Base-by-base conservation (phyloP, 2,113 vertebrate genomes). In the Takifugu bimaculatus region DNA sequence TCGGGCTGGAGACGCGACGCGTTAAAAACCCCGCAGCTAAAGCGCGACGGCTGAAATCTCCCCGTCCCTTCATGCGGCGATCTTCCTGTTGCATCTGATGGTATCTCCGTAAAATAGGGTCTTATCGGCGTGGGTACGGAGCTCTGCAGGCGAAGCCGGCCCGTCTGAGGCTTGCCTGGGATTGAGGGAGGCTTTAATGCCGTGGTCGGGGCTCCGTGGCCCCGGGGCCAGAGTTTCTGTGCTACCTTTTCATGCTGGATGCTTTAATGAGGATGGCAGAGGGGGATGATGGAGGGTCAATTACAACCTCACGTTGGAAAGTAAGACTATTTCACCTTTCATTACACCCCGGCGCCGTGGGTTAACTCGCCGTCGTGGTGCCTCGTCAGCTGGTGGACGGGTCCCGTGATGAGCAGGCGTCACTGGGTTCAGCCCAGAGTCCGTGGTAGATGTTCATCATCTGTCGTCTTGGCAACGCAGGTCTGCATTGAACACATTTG, bases 291-390 rank as follows among this genome's bases (percentile, higher is more conserved):
- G 66, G 75, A 82, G 82, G 85, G 83, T 87, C 86, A 82, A 86
- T 89, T 86, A 85, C 78, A 72, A 74, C 73, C 72, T 64, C 63
- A 55, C 80, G 79, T 79, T 69, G 72, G 76, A 80, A 64, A 72
- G 79, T 79, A 75, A 78, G 76, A 74, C 71, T 69, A 70, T 81
- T 85, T 83, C 81, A 85, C 88, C 86, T 87, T 88, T 87, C 83
- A 89, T 87, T 82, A 85, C 77, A 65, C 78, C 75, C 71, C 63
- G 43, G 63, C 74, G 83, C 72, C 81, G 77, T 9, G 49, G 80
- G 80, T 81, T 83, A 85, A 87, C 74, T 60, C 62, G 3, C 43
- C 5, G 29, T 32, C 35, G 3, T 39, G 35, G 35, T 75, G 70
- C 69, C 69, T 68, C 83, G 74, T 80, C 83, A 83, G 74, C 80